Evolutionary conservation across 2,797 vertebrate genomes (phyloP).

Genomic region (Mus caroli): DNA sequence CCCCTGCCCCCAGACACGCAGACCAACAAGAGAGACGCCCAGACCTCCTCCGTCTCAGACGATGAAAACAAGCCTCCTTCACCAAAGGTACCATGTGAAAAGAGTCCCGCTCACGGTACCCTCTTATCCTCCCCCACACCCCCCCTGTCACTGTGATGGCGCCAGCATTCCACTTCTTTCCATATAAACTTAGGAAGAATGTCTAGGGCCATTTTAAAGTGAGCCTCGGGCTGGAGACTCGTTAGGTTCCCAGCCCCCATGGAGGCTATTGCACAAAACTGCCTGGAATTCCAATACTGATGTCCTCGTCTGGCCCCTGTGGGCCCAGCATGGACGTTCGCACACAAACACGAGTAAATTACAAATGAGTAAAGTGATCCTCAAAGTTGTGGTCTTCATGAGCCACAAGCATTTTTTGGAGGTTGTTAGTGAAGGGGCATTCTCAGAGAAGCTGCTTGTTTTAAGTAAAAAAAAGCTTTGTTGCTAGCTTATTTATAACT

Average conservation of each 20-base stretch:
- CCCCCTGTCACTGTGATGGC: neutral
- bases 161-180: conserved; percentile 41
- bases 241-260: too few relatives aligned
- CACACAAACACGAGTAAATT: neutral
- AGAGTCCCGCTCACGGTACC: neutral
- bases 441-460: conserved; percentile 13
- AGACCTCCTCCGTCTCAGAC: conserved; percentile 95
- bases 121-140: too few relatives aligned
- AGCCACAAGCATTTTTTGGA: conserved; percentile 50
- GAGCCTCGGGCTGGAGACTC: neutral
- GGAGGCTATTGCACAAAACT: too few relatives aligned
- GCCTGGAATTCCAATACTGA: neutral
- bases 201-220: conserved; percentile 12
- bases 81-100: conserved; percentile 92
- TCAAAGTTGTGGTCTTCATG: conserved; percentile 28
- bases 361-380: neutral
- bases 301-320: neutral
- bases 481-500: conserved; percentile 43
- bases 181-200: conserved; percentile 36
- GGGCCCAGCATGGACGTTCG: neutral
- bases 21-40: conserved; percentile 92
- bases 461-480: conserved; percentile 13
- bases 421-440: neutral
- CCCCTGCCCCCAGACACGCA: conserved; percentile 87
- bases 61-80: conserved; percentile 97